phyloP scores from a whole-genome alignment of 2,888 invertebrate genomes.

The Cylloceria caligata region DNA sequence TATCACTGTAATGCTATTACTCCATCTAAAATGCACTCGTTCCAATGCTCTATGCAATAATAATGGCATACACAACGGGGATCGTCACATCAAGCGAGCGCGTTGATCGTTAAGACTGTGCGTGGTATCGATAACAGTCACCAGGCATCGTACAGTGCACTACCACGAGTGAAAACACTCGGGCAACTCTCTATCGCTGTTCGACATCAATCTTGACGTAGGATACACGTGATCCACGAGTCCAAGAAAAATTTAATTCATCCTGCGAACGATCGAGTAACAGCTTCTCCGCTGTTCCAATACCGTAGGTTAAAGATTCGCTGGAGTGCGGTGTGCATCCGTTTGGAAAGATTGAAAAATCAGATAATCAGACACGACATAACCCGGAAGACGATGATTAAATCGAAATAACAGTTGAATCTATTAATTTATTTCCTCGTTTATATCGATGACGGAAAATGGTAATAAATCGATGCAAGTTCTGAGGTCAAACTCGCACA shows the following conservation, averaged over 20 bases:
- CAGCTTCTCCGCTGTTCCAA: background rate
- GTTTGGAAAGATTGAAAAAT: conserved; percentile 66
- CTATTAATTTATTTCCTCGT: conserved; percentile 17
- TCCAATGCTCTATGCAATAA: conserved; percentile 9
- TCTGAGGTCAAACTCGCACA: conserved; percentile 38
- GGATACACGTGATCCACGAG: conserved; percentile 35
- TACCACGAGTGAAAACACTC: background rate
- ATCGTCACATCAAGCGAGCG: conserved; percentile 1
- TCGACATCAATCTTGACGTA: conserved; percentile 11
- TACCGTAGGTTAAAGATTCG: conserved; percentile 27
- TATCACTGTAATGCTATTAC: conserved; percentile 31
- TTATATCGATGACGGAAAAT: conserved; percentile 24
- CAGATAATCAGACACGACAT: conserved; percentile 59
- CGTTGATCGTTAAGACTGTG: conserved; percentile 19
- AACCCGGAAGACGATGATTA: conserved; percentile 67
- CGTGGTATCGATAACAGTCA: conserved; percentile 24
- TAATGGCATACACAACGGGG: background rate
- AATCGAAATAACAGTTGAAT: conserved; percentile 4
- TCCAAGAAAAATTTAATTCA: conserved; percentile 42
- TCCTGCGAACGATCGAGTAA: conserved; percentile 32
- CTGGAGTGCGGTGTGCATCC: conserved; percentile 55
- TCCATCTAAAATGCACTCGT: conserved; percentile 3
- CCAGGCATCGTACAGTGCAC: background rate
- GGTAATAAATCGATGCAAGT: conserved; percentile 46
- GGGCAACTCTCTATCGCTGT: background rate